Evolutionary conservation across 2,113 vertebrate genomes (phyloP).

Genomic region (Bubo blakistoni): DNA sequence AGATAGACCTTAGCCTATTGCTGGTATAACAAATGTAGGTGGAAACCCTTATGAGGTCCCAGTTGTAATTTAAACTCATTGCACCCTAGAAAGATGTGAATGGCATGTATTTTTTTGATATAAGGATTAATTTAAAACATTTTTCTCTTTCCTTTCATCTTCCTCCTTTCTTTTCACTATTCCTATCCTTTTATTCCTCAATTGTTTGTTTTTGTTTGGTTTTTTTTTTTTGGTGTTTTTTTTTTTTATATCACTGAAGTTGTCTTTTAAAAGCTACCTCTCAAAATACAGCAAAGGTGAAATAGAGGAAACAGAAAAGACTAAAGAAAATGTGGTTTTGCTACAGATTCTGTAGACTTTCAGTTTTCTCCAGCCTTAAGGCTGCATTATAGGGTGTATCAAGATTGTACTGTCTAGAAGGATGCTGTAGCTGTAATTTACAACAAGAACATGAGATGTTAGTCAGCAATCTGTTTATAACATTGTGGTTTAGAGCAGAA

Average conservation of each 20-base stretch:
- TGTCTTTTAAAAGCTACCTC: neutral
- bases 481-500: slow-evolving; percentile 8
- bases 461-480: neutral
- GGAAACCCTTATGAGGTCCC: neutral
- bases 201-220: too few relatives aligned
- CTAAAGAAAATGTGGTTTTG: neutral
- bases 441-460: neutral
- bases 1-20: neutral
- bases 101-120: neutral
- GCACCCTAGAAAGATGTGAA: neutral
- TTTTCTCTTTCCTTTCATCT: neutral
- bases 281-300: neutral
- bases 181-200: neutral
- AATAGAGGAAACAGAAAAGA: neutral
- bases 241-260: neutral
- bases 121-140: neutral
- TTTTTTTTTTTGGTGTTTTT: too few relatives aligned
- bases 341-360: neutral
- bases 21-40: neutral
- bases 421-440: neutral
- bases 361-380: neutral
- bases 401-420: neutral
- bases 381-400: neutral
- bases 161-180: neutral
- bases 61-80: neutral